These are phyloP conservation scores for Andrena dorsata DNA, from an alignment of 2,888 invertebrate genomes.

Conservation along the genomic window DNA sequence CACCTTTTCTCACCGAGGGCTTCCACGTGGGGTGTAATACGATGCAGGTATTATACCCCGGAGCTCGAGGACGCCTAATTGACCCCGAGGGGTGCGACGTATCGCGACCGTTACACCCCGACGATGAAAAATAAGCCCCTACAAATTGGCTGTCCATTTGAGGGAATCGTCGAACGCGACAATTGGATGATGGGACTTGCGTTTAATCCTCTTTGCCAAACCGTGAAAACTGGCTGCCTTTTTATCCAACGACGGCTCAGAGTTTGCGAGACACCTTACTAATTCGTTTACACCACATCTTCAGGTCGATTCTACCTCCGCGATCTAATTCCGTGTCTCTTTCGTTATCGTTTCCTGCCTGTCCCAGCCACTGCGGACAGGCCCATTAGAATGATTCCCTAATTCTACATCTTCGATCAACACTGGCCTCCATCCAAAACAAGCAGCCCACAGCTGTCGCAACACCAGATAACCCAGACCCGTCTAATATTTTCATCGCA, in stretches of 20 bases:
- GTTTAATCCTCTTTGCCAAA: slow-evolving; percentile 53
- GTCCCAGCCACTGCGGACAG: neutral
- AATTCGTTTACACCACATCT: neutral
- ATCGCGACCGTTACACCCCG: slow-evolving; percentile 65
- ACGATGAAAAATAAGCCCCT: slow-evolving; percentile 51
- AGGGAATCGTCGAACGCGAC: slow-evolving; percentile 41
- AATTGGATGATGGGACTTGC: slow-evolving; percentile 38
- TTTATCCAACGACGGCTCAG: neutral
- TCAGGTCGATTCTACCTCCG: neutral
- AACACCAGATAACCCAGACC: slow-evolving; percentile 51
- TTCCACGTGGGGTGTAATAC: slow-evolving; percentile 61
- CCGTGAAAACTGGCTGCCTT: slow-evolving; percentile 33
- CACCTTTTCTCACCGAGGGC: slow-evolving; percentile 37
- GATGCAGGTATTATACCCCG: slow-evolving; percentile 65
- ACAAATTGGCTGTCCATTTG: slow-evolving; percentile 59
- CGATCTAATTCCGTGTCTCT: neutral
- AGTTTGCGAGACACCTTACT: neutral
- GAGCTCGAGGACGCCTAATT: slow-evolving; percentile 67
- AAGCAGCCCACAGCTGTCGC: slow-evolving; percentile 51
- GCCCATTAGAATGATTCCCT: slow-evolving; percentile 24
- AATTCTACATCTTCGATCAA: neutral
- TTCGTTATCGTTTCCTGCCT: neutral
- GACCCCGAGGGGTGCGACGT: slow-evolving; percentile 62
- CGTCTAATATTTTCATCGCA: slow-evolving; percentile 33
- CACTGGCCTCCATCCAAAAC: slow-evolving; percentile 36